Conservation (phyloP, 1,140 invertebrate species). For the Pseudomyrmex dendroicus region DNA sequence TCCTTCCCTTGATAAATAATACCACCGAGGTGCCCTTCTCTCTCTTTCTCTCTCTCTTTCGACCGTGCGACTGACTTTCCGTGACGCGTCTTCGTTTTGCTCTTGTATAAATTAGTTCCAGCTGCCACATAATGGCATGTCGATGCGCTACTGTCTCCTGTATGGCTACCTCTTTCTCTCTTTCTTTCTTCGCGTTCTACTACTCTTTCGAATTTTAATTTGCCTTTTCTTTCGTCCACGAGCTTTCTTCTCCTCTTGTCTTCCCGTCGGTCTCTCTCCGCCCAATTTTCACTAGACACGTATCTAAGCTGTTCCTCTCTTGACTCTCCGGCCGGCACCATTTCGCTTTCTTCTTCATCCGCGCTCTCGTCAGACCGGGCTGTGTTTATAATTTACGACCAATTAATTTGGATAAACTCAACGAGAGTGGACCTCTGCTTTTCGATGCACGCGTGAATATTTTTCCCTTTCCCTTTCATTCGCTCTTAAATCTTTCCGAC, state of each 20-base stretch:
- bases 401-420: slow-evolving; percentile 86
- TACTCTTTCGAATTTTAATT: slow-evolving; percentile 56
- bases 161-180: slow-evolving; percentile 61
- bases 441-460: slow-evolving; percentile 83
- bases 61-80: slow-evolving; percentile 76
- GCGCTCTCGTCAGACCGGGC: slow-evolving; percentile 72
- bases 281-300: neutral
- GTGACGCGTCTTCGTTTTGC: slow-evolving; percentile 80
- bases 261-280: slow-evolving; percentile 13
- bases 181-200: neutral
- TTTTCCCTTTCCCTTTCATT: slow-evolving; percentile 62
- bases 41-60: slow-evolving; percentile 59
- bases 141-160: slow-evolving; percentile 84
- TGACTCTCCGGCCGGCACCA: slow-evolving; percentile 25
- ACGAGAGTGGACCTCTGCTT: slow-evolving; percentile 79
- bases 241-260: slow-evolving; percentile 46
- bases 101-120: slow-evolving; percentile 86
- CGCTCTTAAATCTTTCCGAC: slow-evolving; percentile 42
- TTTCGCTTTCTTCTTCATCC: slow-evolving; percentile 58
- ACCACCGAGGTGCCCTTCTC: slow-evolving; percentile 60
- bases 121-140: slow-evolving; percentile 85
- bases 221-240: slow-evolving; percentile 56
- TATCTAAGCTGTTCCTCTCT: slow-evolving; percentile 16
- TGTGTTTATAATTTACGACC: slow-evolving; percentile 84
- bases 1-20: slow-evolving; percentile 79